Conservation (phyloP, 2,888 invertebrate genomes). For the Muscina levida region DNA sequence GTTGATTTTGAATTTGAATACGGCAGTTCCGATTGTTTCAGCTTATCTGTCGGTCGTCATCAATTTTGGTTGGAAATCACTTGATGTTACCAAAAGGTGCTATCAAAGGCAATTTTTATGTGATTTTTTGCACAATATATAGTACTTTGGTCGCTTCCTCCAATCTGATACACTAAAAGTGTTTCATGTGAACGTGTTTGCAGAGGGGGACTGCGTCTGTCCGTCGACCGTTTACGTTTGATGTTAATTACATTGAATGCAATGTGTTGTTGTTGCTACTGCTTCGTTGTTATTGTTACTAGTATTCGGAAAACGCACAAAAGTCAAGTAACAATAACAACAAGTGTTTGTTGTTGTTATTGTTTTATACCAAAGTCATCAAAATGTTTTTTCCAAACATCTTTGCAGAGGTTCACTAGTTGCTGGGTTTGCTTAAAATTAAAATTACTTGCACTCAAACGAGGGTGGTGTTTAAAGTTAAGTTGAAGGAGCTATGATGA, state of each 20-base stretch:
- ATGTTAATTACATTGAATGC: conserved; percentile 53
- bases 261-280: conserved; percentile 38
- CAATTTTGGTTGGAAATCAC: conserved; percentile 49
- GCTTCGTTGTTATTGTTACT: conserved; percentile 14
- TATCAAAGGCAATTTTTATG: conserved; percentile 76
- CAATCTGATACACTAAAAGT: background rate
- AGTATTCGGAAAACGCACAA: conserved; percentile 52
- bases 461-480: conserved; percentile 1
- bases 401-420: conserved; percentile 76
- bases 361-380: conserved; percentile 35
- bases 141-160: conserved; percentile 2
- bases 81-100: conserved; percentile 71
- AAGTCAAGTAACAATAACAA: conserved; percentile 41
- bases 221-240: no score
- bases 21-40: conserved; percentile 35
- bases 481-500: background rate
- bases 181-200: conserved; percentile 51
- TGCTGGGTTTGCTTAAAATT: conserved; percentile 52
- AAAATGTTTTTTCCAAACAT: conserved; percentile 51
- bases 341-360: conserved; percentile 51
- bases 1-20: conserved; percentile 49
- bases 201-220: conserved; percentile 57
- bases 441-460: conserved; percentile 33
- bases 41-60: conserved; percentile 63
- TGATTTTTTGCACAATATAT: conserved; percentile 76